Percentiles rank a stretch among this genome's conserved stretches.
Conservation (phyloP, 92 coral and sea anemone species). For the Zoanthus sansibaricus region DNA sequence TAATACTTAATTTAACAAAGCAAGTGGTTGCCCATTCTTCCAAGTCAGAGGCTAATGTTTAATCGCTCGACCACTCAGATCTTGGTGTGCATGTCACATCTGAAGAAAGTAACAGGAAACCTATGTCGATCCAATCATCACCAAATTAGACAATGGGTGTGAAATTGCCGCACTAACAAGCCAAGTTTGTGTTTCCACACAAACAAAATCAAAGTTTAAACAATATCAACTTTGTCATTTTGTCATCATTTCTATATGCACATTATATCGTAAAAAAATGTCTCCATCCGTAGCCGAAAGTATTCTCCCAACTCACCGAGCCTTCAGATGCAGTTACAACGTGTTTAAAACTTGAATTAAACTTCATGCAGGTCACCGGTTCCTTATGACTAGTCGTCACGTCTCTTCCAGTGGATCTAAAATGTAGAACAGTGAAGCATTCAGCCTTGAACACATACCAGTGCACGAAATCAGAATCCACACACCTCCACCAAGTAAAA, state of each 20-base stretch:
- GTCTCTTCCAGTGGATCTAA: conserved; percentile 76
- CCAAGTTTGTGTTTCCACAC: too few relatives aligned
- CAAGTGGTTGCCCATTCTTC: too few relatives aligned
- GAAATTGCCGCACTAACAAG: too few relatives aligned
- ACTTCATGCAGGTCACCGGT: conserved; percentile 84
- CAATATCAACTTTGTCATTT: background rate
- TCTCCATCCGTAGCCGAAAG: background rate
- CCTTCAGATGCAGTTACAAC: conserved; percentile 95
- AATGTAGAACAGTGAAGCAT: background rate
- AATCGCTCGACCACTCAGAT: too few relatives aligned
- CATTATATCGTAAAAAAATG: background rate
- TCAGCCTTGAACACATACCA: background rate
- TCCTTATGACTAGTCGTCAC: conserved; percentile 97
- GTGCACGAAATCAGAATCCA: background rate
- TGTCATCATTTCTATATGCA: background rate
- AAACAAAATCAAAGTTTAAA: too few relatives aligned
- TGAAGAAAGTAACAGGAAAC: too few relatives aligned
- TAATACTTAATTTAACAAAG: too few relatives aligned
- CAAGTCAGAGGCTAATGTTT: too few relatives aligned
- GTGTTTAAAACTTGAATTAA: conserved; percentile 93
- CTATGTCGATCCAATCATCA: too few relatives aligned
- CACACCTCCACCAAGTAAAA: background rate
- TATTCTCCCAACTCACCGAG: conserved; percentile 73
- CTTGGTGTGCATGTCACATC: too few relatives aligned
- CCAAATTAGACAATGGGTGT: too few relatives aligned